Evolutionary conservation across 1,140 invertebrate species (phyloP), one percentile per base, ranked within the genome.

Genomic region (Periplaneta americana): DNA sequence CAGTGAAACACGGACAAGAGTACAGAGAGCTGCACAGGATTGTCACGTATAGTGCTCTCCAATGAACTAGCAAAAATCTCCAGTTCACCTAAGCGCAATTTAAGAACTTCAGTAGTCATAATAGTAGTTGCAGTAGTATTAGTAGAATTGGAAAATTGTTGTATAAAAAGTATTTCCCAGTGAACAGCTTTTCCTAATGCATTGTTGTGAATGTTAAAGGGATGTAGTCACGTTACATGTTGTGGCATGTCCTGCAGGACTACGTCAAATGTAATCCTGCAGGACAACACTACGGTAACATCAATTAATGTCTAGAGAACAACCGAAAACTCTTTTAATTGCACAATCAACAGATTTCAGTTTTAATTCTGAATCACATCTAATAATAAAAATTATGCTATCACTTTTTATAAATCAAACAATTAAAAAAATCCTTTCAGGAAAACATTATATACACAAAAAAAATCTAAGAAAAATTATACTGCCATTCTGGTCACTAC

Each of bases 11-110:
- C 75, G 31, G 75, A 77, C 75, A 36, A 33, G 48, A 77, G 35
- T 77, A 33, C 33, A 77, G 75, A 77, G 75, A 77, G 75, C 75
- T 77, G 75, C 75, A 36, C 6, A 34, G 32, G 32, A 77, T 77
- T 77, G 75, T 77, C 75, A 77, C 13, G 35, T 34, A 13, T 36
- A 34, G 31, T 66, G 32, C 35, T 77, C 35, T 36, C 75, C 75
- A 77, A 22, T 77, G 33, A 77, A 77, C 17, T 28, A 66, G 48
- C 22, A 66, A 11, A 66, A 66, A 66, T n/a, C 22, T 66, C 48
- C 48, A 28, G 48, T 66, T 66, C 48, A 66, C 22, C 48, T 28
- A 66, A 66, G 48, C 11, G 48, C 48, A 66, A 66, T 66, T 66
- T n/a, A 8, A n/a, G 28, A 66, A 66, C 2, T 28, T 66, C 48